Conservation (phyloP, 2,113 vertebrate genomes). For the Rhinichthys klamathensis region DNA sequence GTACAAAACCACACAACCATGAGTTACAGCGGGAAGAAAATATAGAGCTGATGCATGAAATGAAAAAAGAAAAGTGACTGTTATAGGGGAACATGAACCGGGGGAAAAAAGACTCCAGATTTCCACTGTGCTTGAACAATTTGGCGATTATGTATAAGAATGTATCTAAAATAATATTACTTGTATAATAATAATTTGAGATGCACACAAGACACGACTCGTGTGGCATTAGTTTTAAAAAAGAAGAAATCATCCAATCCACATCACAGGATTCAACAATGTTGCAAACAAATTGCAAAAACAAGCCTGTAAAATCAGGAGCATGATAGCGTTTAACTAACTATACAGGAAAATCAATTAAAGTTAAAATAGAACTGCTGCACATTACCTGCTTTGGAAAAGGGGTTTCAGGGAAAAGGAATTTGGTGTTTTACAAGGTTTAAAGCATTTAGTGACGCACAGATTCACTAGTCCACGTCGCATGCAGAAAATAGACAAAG, state of each 20-base stretch:
- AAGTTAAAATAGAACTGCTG: neutral
- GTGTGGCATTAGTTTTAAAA: neutral
- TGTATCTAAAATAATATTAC: no score
- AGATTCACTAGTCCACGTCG: neutral
- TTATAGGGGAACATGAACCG: neutral
- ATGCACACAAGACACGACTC: neutral
- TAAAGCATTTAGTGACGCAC: neutral
- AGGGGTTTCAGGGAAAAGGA: constrained; percentile 54
- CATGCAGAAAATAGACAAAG: neutral
- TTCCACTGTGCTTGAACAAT: no score
- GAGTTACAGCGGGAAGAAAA: neutral
- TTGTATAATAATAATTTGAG: neutral
- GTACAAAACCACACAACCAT: neutral
- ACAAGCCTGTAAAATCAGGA: constrained; percentile 1
- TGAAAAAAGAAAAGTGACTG: neutral
- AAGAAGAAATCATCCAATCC: neutral
- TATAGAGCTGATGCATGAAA: neutral
- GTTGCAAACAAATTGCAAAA: constrained; percentile 26
- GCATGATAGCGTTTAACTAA: constrained; percentile 20
- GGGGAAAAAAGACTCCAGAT: no score
- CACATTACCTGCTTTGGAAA: constrained; percentile 49
- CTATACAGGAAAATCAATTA: constrained; percentile 50
- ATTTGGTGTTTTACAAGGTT: constrained; percentile 56
- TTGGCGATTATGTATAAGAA: no score
- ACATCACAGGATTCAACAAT: constrained; percentile 5